Evolutionary conservation across 2,113 vertebrate genomes (phyloP), one percentile per base, ranked within the genome.

Genomic region (Trichomycterus rosablanca): DNA sequence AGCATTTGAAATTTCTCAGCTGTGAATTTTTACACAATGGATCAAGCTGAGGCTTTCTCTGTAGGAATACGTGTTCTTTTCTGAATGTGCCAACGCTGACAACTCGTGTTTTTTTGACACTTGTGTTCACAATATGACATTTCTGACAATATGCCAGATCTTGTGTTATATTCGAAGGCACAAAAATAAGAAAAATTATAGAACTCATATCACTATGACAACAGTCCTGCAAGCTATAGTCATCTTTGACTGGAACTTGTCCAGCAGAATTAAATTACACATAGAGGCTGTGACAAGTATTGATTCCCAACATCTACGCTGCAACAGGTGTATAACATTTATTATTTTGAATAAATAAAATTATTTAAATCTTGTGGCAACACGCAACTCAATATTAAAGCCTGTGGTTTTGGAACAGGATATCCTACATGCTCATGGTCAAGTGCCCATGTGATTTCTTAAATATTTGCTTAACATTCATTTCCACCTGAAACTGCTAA

Each of bases 141-240:
- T 39, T 16, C 1, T 55, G 51, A 12, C 30, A 39, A 12, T 9
- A 5, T 39, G 22, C 18, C 9, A 42, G 53, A 56, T 42, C 53
- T 16, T 12, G 34, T 40, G 53, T 8, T 40, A 23, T 56, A 37
- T 40, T 18, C 26, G 7, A 28, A 14, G 18, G 16, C 40, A 20
- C 40, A 45, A 44, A 26, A 2, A 26, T 3, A 8, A 23, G 9
- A 58, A 44, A 16, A 45, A 45, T 8, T 44, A 58, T 1, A 58
- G 1, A 19, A 32, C 15, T 18, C 10, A 2, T 56, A 24, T 58
- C 26, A 44, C 40, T 32, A 58, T 58, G 55, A 45, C 55, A 45
- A 58, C 55, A 44, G 45, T 30, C 16, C 2, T 10, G 16, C 16
- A 44, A 7, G 39, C n/a, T n/a, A n/a, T 39, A 7, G 26, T 14